These are phyloP conservation scores for Trichomycterus rosablanca DNA, from an alignment of 2,113 vertebrate species.

Conservation along the genomic window DNA sequence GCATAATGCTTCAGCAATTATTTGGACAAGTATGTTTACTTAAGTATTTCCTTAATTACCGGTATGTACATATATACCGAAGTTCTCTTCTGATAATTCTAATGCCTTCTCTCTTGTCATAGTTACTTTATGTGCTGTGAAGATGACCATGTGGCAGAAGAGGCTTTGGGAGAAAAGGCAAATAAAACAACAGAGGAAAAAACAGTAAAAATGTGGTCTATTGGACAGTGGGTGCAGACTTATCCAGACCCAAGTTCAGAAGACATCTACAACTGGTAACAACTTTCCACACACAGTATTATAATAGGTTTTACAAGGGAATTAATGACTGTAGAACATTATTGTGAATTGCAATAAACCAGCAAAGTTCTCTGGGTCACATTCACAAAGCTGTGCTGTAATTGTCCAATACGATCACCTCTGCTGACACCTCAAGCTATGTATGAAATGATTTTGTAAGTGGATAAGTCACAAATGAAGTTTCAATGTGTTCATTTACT, in stretches of 20 bases:
- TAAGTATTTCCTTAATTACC: too few relatives aligned
- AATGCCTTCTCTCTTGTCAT: not conserved
- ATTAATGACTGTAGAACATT: not conserved
- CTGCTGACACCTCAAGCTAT: too few relatives aligned
- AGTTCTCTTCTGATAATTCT: too few relatives aligned
- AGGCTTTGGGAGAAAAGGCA: not conserved
- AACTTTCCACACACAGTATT: not conserved
- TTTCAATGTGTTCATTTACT: too few relatives aligned
- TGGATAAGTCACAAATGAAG: too few relatives aligned
- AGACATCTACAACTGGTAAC: conserved; percentile 73
- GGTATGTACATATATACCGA: too few relatives aligned
- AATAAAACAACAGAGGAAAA: not conserved
- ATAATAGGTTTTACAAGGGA: not conserved
- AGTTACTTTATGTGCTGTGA: conserved; percentile 48
- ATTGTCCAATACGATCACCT: too few relatives aligned
- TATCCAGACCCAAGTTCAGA: conserved; percentile 61
- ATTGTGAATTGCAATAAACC: not conserved
- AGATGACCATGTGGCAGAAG: not conserved
- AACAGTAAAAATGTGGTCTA: conserved; percentile 69
- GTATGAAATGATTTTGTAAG: too few relatives aligned
- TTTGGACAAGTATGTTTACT: too few relatives aligned
- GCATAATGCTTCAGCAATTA: too few relatives aligned
- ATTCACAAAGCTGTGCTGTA: not conserved
- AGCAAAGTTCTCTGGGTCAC: not conserved
- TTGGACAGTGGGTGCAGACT: conserved; percentile 75